Evolutionary conservation across 2,797 vertebrate genomes (phyloP), one percentile per base, ranked within the genome.

Genomic region (Peromyscus aztecus): DNA sequence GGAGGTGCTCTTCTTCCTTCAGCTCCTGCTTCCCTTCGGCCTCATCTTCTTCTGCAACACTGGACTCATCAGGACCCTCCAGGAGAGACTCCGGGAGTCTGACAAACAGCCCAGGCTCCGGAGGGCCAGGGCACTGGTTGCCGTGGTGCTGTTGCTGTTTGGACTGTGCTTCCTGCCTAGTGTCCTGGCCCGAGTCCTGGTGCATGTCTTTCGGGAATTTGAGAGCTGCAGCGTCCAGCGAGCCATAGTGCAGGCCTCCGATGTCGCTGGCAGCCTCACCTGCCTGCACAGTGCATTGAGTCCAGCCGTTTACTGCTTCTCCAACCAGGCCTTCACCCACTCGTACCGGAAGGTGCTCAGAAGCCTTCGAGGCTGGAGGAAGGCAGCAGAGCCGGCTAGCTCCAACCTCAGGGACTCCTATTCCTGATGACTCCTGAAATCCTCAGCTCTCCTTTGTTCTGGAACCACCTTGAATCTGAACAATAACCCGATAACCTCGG

Each of bases 81-180:
- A 94, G 83, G 89, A 63, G 87, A 98, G 98, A 63, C 98, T 97
- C 0, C 29, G 46, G 0, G 90, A 61, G 0, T n/a, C 98, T 0
- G 98, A 97, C 7, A 96, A 98, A n/a, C 97, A 73, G 90, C 98
- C 98, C 59, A 98, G 98, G 97, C 98, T 99, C 87, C 97, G 34
- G 90, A 94, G 98, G 82, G 98, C 98, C 0, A 96, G 97, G 77
- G 85, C 98, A 1, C 96, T 98, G 40, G 97, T 99, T 65, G 98
- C 95, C 4, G 1, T 91, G 0, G 98, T 98, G 75, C 97, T 98
- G 89, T 90, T 98, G 67, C 98, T 99, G 55, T 99, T 99, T 81
- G 96, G 96, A 0, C 0, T 98, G 24, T 99, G 98, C 96, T 99
- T 99, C 88, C 97, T 99, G n/a, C 98, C 98, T 1, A 98, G 98